Evolutionary conservation across 2,797 vertebrate genomes (phyloP).

Genomic region (Pantherophis vulpinus): DNA sequence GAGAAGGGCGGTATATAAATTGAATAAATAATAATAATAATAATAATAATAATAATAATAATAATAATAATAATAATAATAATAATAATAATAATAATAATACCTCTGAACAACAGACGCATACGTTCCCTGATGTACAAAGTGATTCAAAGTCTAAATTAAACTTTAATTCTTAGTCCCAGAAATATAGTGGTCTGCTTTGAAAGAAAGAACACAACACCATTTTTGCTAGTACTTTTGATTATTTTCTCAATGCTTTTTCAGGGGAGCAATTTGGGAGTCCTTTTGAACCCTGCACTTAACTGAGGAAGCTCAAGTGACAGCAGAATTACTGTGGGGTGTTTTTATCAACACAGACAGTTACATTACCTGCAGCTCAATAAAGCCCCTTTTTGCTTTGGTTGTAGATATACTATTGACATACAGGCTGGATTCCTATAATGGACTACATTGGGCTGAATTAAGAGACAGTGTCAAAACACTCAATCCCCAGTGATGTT

Average conservation of each 20-base stretch:
- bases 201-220: background rate
- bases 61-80: too few relatives aligned
- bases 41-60: too few relatives aligned
- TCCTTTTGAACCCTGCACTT: background rate
- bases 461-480: background rate
- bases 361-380: background rate
- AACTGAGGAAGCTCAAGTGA: background rate
- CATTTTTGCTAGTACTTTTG: background rate
- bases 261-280: background rate
- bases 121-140: background rate
- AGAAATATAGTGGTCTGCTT: background rate
- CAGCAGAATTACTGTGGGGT: background rate
- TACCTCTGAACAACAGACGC: background rate
- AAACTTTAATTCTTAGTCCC: background rate
- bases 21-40: too few relatives aligned
- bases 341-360: background rate
- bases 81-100: too few relatives aligned
- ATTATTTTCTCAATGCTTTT: background rate
- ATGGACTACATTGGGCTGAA: background rate
- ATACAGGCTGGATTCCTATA: background rate
- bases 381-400: background rate
- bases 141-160: background rate
- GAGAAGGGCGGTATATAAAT: too few relatives aligned
- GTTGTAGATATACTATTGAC: background rate
- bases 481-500: background rate